Evolutionary conservation across 2,888 invertebrate species (phyloP).

Genomic region (Lycaena phlaeas): DNA sequence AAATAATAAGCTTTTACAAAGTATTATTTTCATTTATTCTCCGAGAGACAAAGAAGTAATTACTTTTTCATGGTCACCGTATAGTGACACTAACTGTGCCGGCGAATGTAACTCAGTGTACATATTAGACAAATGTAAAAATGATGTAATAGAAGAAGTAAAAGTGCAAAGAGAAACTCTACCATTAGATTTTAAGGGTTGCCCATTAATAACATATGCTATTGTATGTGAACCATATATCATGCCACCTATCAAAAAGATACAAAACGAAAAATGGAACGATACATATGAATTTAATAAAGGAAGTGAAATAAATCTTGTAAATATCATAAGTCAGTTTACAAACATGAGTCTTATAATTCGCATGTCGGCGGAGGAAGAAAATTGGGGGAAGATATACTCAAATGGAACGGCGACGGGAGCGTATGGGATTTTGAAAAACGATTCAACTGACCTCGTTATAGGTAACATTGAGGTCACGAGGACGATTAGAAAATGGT

Average conservation of each 20-base stretch:
- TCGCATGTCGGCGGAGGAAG: conserved; percentile 43
- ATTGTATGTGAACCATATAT: conserved; percentile 64
- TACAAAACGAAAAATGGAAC: conserved; percentile 31
- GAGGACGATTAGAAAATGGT: conserved; percentile 52
- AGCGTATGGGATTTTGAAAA: conserved; percentile 40
- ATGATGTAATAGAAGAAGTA: conserved; percentile 36
- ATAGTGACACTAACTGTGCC: conserved; percentile 53
- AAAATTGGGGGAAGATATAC: conserved; percentile 54
- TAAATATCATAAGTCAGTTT: conserved; percentile 59
- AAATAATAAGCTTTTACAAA: conserved; percentile 47
- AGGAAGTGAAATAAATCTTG: conserved; percentile 59
- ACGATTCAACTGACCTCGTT: conserved; percentile 47
- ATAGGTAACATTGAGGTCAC: conserved; percentile 66
- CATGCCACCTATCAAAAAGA: conserved; percentile 46
- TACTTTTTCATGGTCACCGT: conserved; percentile 61
- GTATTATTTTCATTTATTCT: conserved; percentile 52
- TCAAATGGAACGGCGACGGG: conserved; percentile 51
- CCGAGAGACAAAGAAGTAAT: conserved; percentile 38
- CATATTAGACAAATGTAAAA: conserved; percentile 49
- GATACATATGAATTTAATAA: conserved; percentile 49
- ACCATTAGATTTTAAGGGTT: conserved; percentile 51
- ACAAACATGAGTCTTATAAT: conserved; percentile 57
- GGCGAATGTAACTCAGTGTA: conserved; percentile 51
- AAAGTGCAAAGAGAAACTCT: conserved; percentile 45
- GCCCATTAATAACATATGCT: conserved; percentile 54